These are phyloP conservation scores for Coregonus suidteri DNA, from an alignment of 2,797 vertebrate species.

Conservation along the genomic window DNA sequence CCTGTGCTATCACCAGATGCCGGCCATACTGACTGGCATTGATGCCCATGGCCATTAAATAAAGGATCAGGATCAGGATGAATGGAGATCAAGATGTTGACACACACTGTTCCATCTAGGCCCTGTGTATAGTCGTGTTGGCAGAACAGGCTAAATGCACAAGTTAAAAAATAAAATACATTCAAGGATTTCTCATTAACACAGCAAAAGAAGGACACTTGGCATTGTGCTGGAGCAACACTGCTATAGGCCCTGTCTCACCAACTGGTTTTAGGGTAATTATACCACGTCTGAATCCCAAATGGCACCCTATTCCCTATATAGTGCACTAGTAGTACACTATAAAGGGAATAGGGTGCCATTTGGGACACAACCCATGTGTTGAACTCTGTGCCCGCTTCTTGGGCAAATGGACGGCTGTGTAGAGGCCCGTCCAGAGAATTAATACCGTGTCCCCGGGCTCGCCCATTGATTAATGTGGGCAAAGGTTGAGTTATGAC, in stretches of 20 bases:
- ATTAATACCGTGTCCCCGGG: constrained; percentile 39
- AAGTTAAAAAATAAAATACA: constrained; percentile 37
- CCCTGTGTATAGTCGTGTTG: constrained; percentile 41
- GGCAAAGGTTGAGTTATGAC: constrained; percentile 44
- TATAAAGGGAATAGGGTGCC: background rate
- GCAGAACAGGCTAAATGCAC: constrained; percentile 41
- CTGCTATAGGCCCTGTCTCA: constrained; percentile 34
- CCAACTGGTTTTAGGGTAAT: constrained; percentile 58
- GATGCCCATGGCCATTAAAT: constrained; percentile 43
- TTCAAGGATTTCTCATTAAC: constrained; percentile 48
- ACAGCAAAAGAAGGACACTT: constrained; percentile 32
- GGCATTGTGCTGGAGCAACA: constrained; percentile 32
- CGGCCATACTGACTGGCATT: constrained; percentile 37
- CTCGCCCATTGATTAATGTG: constrained; percentile 38
- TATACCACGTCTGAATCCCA: background rate
- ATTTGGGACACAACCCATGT: constrained; percentile 60
- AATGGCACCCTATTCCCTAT: background rate
- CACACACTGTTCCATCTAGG: constrained; percentile 58
- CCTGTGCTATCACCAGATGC: constrained; percentile 47
- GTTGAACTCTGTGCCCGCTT: constrained; percentile 50
- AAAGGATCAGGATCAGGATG: constrained; percentile 47
- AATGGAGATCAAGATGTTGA: constrained; percentile 57
- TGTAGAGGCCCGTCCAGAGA: constrained; percentile 53
- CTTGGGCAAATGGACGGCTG: constrained; percentile 62
- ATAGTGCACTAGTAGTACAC: background rate